Percentiles rank a stretch among this genome's conserved stretches.
phyloP scores from a whole-genome alignment of 1,140 invertebrate species.

The Ceratosolen solmsi region DNA sequence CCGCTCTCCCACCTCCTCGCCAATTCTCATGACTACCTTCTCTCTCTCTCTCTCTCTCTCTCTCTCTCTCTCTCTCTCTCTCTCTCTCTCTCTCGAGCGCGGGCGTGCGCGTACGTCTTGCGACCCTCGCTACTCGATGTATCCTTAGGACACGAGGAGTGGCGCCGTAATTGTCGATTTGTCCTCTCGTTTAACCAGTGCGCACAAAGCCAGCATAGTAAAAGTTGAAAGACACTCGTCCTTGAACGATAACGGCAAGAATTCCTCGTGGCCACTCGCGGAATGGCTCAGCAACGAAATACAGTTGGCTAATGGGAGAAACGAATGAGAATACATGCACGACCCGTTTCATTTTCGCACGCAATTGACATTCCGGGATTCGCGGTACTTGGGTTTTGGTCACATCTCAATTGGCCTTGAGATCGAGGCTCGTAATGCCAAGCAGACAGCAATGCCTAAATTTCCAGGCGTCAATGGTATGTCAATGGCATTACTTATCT shows the following conservation, averaged over 20 bases:
- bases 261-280: conserved; percentile 22
- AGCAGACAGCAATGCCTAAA: too few species aligned
- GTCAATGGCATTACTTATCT: background rate
- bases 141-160: background rate
- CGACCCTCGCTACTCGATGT: too few species aligned
- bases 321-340: too few species aligned
- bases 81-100: background rate
- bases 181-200: conserved; percentile 22
- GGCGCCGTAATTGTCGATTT: conserved; percentile 20
- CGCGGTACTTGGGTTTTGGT: too few species aligned
- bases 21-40: background rate
- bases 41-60: too few species aligned
- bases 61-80: background rate
- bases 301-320: too few species aligned
- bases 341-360: too few species aligned
- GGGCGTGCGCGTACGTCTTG: too few species aligned
- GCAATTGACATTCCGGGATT: too few species aligned
- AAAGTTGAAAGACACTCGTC: conserved; percentile 43
- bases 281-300: background rate
- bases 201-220: conserved; percentile 35
- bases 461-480: background rate
- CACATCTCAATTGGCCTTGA: too few species aligned
- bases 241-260: conserved; percentile 44
- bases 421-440: too few species aligned
- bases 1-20: too few species aligned